Conservation (phyloP, 1,140 invertebrate genomes). For the Calosoma granatense region DNA sequence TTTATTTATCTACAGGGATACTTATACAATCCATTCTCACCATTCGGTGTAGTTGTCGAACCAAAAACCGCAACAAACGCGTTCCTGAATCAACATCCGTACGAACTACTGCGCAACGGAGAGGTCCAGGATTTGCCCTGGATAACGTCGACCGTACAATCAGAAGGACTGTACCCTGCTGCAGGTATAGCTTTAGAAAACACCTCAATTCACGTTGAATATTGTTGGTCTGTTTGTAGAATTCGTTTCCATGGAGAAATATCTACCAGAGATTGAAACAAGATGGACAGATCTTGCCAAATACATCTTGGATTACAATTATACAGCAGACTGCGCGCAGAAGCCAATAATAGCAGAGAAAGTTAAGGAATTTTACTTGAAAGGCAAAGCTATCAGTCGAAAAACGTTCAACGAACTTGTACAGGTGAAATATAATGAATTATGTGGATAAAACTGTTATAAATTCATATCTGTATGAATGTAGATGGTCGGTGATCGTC, state of each 20-base stretch:
- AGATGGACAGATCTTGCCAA: constrained; percentile 46
- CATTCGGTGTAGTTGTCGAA: constrained; percentile 47
- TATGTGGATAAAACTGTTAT: constrained; percentile 10
- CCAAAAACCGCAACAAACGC: constrained; percentile 26
- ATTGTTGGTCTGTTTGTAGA: constrained; percentile 26
- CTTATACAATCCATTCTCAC: constrained; percentile 45
- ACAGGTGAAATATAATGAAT: no score
- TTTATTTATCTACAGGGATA: constrained; percentile 25
- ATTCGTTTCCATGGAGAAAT: constrained; percentile 35
- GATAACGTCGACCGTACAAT: constrained; percentile 43
- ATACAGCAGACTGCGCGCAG: constrained; percentile 38
- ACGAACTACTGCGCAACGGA: constrained; percentile 40
- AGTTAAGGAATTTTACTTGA: constrained; percentile 46
- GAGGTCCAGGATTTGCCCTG: constrained; percentile 44
- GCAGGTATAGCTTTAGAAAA: constrained; percentile 36
- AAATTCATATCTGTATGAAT: not conserved
- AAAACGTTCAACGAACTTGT: constrained; percentile 34
- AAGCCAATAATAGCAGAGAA: constrained; percentile 35
- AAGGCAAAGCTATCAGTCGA: constrained; percentile 36
- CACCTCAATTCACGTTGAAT: not conserved
- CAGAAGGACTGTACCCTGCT: constrained; percentile 52
- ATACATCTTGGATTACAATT: constrained; percentile 50
- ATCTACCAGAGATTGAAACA: constrained; percentile 39
- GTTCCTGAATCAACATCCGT: constrained; percentile 47
- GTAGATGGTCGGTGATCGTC: constrained; percentile 45